Evolutionary conservation across 2,113 vertebrate species (phyloP).

Genomic region (Alces alces): DNA sequence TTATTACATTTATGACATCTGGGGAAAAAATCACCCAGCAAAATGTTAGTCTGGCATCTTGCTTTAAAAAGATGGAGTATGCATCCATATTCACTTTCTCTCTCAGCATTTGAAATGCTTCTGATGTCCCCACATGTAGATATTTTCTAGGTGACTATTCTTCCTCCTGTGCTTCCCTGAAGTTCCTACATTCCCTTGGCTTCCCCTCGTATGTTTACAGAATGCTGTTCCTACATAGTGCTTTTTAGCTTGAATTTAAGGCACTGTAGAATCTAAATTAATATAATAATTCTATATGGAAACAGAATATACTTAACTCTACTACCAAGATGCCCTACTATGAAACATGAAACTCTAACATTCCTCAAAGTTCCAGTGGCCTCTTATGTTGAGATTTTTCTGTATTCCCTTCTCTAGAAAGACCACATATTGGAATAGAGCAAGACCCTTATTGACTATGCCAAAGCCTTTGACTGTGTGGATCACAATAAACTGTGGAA

Average conservation of each 20-base stretch:
- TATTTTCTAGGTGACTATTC: not conserved
- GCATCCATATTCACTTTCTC: not conserved
- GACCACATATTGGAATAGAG: not conserved
- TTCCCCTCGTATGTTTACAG: not conserved
- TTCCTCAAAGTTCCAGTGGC: not conserved
- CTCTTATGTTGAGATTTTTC: not conserved
- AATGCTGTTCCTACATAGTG: not conserved
- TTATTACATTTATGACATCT: not conserved
- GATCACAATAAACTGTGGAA: no score
- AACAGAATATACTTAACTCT: not conserved
- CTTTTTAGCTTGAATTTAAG: not conserved
- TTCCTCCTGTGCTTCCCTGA: not conserved
- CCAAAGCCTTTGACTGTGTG: no score
- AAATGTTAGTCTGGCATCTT: not conserved
- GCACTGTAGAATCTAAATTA: not conserved
- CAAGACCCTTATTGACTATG: no score
- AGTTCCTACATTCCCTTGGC: not conserved
- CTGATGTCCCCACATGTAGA: not conserved
- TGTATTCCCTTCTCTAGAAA: not conserved
- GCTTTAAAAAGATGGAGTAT: not conserved
- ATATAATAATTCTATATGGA: not conserved
- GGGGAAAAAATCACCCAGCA: not conserved
- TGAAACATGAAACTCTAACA: not conserved
- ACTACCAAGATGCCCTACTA: rapidly evolving
- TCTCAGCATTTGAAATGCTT: not conserved